Conservation (phyloP, 2,113 vertebrate species). For the Dinomys branickii region DNA sequence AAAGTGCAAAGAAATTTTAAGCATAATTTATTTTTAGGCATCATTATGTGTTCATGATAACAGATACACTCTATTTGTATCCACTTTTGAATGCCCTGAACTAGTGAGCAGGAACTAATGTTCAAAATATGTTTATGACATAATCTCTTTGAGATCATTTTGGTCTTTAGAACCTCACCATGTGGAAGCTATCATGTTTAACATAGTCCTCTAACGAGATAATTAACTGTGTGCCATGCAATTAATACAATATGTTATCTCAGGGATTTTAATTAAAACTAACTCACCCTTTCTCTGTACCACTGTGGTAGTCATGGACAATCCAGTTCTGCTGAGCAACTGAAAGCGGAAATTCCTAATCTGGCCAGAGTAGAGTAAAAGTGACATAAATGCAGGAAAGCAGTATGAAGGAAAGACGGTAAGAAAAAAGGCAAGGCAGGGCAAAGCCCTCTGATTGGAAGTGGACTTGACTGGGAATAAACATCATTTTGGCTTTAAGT, state of each 20-base stretch:
- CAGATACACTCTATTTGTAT: background rate
- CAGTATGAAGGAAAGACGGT: constrained; percentile 88
- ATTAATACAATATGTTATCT: background rate
- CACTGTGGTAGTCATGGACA: constrained; percentile 46
- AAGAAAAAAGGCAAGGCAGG: constrained; percentile 89
- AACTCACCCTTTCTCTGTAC: background rate
- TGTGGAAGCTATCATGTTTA: background rate
- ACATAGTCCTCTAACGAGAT: background rate
- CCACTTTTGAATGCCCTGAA: background rate
- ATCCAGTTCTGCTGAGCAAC: constrained; percentile 68
- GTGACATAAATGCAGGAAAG: constrained; percentile 92
- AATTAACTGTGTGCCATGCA: background rate
- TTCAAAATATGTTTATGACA: background rate
- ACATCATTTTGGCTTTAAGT: background rate
- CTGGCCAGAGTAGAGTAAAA: constrained; percentile 96
- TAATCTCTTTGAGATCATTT: background rate
- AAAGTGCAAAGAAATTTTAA: background rate
- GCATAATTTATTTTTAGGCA: background rate
- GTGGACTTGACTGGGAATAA: constrained; percentile 54
- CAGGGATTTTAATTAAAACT: background rate
- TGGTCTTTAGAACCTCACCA: background rate
- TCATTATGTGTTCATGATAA: background rate
- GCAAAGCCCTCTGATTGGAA: constrained; percentile 87
- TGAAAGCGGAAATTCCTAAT: constrained; percentile 85
- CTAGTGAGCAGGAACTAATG: background rate